These are phyloP conservation scores for Chrysomallon squamiferum DNA, from an alignment of 1,140 invertebrate genomes.

Conservation along the genomic window DNA sequence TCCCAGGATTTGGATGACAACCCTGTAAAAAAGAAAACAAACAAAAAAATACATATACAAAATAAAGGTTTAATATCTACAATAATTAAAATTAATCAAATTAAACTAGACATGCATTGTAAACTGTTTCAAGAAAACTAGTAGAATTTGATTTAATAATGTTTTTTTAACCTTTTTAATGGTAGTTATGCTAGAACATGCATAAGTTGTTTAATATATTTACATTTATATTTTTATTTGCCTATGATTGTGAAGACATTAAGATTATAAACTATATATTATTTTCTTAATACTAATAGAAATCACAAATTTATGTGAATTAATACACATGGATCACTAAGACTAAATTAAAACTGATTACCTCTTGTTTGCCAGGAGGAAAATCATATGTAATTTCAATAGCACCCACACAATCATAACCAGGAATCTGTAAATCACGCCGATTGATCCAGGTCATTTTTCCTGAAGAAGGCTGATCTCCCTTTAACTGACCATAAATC, in stretches of 20 bases:
- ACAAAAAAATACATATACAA: too few relatives aligned
- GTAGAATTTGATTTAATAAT: neutral
- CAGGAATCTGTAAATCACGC: conserved; percentile 17
- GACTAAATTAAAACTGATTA: too few relatives aligned
- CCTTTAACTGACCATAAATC: conserved; percentile 41
- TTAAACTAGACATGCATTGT: neutral
- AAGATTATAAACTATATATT: too few relatives aligned
- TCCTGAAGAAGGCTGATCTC: conserved; percentile 43
- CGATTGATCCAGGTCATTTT: conserved; percentile 24
- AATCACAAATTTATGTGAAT: too few relatives aligned
- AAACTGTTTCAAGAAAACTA: neutral
- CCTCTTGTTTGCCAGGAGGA: conserved; percentile 44
- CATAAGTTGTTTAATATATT: too few relatives aligned
- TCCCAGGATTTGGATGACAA: conserved; percentile 38
- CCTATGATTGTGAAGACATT: too few relatives aligned
- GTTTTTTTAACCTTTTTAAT: too few relatives aligned
- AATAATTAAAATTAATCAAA: neutral
- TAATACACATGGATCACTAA: too few relatives aligned
- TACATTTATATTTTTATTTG: too few relatives aligned
- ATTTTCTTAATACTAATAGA: too few relatives aligned
- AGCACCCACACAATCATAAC: conserved; percentile 29
- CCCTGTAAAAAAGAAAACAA: conserved; percentile 9
- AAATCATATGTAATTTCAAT: conserved; percentile 44
- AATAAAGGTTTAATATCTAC: too few relatives aligned
- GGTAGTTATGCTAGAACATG: too few relatives aligned